Evolutionary conservation across 1,140 invertebrate species (phyloP), one percentile per base, ranked within the genome.

Genomic region (Steinernema feltiae): DNA sequence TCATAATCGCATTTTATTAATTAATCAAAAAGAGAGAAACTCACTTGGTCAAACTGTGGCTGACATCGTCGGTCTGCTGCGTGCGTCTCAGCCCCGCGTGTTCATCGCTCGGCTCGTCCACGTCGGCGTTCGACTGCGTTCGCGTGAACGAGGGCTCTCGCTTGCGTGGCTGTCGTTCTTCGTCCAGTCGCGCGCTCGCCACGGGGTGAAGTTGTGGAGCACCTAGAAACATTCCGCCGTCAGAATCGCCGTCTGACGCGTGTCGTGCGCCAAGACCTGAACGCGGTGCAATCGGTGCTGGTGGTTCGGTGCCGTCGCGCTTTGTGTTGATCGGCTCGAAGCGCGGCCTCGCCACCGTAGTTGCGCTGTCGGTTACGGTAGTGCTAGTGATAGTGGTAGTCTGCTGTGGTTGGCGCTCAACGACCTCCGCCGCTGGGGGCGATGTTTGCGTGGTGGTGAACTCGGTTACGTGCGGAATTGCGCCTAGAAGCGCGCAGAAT

Each of bases 291-390:
- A 27, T 3, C 7, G 18, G 35, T 18, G 35, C 7, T 41, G 35
- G 7, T 7, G 35, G 7, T 7, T 41, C 35, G 24, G 53, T 27
- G 53, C 24, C 24, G 2, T 63, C 53, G 24, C 53, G 53, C 53
- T 63, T 63, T 63, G 53, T 63, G 53, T 63, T 63, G 53, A 63
- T 63, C 15, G 53, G 53, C 53, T 63, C 53, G 53, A 63, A 63
- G 12, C 53, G 53, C 15, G 53, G 53, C 53, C 53, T 15, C 15
- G 53, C 53, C 12, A 63, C 53, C 53, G 53, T 63, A 27, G 53
- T 63, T 3, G 15, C 3, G 24, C 53, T 63, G 53, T 63, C 53
- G 53, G 53, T 63, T 63, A 63, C 53, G 53, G 53, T 63, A 63
- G 53, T 63, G 53, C 53, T 63, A 27, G 53, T 63, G 53, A 63